Conservation (phyloP, 1,140 invertebrate genomes). For the Drosophila orosa region DNA sequence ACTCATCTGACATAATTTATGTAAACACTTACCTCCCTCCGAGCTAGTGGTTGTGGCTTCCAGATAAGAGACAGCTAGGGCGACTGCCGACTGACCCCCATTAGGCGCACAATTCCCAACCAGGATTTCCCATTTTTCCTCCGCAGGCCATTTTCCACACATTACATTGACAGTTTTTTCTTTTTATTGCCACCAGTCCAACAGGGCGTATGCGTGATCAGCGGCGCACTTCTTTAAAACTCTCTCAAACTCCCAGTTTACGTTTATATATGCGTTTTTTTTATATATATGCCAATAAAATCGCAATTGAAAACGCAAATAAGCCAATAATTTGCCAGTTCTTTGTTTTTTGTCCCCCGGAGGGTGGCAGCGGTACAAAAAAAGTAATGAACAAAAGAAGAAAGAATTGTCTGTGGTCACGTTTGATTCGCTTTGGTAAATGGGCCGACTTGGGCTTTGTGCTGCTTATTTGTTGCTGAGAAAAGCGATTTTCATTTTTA, state of each 20-base stretch:
- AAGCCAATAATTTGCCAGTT: constrained; percentile 59
- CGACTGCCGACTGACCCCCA: constrained; percentile 58
- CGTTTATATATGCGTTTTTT: constrained; percentile 15
- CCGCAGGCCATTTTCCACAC: constrained; percentile 57
- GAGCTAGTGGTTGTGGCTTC: constrained; percentile 1
- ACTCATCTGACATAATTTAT: constrained; percentile 77
- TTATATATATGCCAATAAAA: constrained; percentile 56
- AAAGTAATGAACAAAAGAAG: constrained; percentile 7
- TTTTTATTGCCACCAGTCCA: constrained; percentile 67
- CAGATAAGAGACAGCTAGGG: constrained; percentile 51
- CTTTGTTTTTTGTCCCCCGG: constrained; percentile 15
- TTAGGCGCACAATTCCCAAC: constrained; percentile 1
- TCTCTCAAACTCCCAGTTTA: constrained; percentile 1
- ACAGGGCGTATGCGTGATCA: constrained; percentile 72
- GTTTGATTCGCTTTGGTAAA: constrained; percentile 63
- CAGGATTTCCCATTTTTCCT: constrained; percentile 16
- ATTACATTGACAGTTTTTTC: constrained; percentile 58
- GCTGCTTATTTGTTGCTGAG: constrained; percentile 51
- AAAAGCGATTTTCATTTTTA: constrained; percentile 47
- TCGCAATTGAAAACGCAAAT: constrained; percentile 73
- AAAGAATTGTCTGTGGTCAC: constrained; percentile 72
- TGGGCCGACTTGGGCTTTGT: constrained; percentile 48
- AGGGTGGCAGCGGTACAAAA: constrained; percentile 1
- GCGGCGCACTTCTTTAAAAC: constrained; percentile 46
- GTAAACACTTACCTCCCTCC: constrained; percentile 67